These are phyloP conservation scores for Verasper variegatus DNA, from an alignment of 2,113 vertebrate genomes.

Conservation along the genomic window DNA sequence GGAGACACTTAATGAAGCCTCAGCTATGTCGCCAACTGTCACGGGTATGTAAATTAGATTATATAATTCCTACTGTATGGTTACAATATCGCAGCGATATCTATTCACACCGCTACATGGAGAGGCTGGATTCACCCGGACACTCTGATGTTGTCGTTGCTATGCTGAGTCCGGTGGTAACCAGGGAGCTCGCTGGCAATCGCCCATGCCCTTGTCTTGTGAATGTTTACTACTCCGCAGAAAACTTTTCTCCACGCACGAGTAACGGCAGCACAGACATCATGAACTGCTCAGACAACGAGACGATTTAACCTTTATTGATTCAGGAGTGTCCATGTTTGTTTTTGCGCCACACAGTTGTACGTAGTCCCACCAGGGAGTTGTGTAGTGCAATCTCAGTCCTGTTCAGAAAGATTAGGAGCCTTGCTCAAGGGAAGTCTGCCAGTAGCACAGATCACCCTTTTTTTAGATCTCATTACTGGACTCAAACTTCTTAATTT, in stretches of 20 bases:
- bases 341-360: not conserved
- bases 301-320: no score
- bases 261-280: not conserved
- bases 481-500: no score
- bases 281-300: not conserved
- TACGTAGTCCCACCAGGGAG: not conserved
- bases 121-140: not conserved
- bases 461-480: no score
- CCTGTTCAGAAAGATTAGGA: no score
- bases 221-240: slow-evolving; percentile 25
- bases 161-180: slow-evolving; percentile 34
- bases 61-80: slow-evolving; percentile 11
- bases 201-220: not conserved
- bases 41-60: slow-evolving; percentile 27
- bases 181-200: slow-evolving; percentile 13
- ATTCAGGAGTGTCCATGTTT: no score
- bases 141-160: slow-evolving; percentile 22
- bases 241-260: slow-evolving; percentile 3
- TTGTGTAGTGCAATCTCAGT: not conserved
- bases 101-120: not conserved
- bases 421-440: no score
- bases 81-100: not conserved
- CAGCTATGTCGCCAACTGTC: not conserved
- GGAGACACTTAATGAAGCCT: slow-evolving; percentile 10
- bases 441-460: no score